Base-by-base conservation (phyloP, 2,888 invertebrate species). In the Coecobrya sp. region DNA sequence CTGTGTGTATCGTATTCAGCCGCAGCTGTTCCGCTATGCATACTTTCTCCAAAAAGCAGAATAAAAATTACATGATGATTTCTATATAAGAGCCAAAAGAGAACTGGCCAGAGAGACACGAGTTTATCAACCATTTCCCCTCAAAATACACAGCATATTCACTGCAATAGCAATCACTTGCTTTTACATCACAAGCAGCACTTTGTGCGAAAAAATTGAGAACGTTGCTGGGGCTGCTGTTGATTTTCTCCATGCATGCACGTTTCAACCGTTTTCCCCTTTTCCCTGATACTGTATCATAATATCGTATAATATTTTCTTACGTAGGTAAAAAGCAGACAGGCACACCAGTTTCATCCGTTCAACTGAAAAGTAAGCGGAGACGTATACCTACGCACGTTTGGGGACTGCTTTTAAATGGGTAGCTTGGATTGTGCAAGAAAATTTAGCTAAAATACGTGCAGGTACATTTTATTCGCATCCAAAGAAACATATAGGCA, bases 61-160 rank as follows among this genome's bases (percentile, higher is more conserved):
- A 85, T 85, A 79, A 62, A 55, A 91, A 16, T 62, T 86, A 79
- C 81, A 91, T 70, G 91, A 90, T 85, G 76, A 82, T 91, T 79
- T 85, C 91, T 91, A 91, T 82, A 87, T 91, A 91, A 86, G 36
- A 87, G 91, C 91, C 59, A 87, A 91, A 91, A 16, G 86, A 86
- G 82, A 91, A 91, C 91, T 91, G 91, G 82, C 25, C 36, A 49
- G 82, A 70, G 25, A 86, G 81, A 86, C 91, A 91, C 86, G 91
- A 86, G 91, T 91, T 91, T 91, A 91, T 81, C 86, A 86, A 70
- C 68, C 70, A 86, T 86, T 91, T 70, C 68, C n/a, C 55, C 52
- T 19, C 42, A 19, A 19, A n/a, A 36, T 70, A 22, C n/a, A 42
- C 73, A 8, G 22, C 8, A 36, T 5, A n/a, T 1, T 19, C 49